phyloP scores from a whole-genome alignment of 2,797 vertebrate genomes.

The Psittacula echo region DNA sequence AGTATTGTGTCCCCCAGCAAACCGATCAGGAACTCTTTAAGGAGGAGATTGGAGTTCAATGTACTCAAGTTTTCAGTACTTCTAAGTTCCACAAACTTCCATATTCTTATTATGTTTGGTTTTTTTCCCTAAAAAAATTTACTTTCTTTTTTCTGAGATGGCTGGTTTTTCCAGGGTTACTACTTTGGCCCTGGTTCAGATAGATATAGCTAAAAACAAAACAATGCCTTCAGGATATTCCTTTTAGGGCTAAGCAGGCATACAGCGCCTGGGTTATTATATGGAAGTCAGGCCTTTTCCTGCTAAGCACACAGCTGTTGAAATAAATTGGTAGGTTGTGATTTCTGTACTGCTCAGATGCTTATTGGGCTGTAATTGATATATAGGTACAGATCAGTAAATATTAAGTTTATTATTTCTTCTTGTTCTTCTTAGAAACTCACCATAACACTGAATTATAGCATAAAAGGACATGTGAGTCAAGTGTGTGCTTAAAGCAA shows the following conservation, averaged over 20 bases:
- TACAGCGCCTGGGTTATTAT: background rate
- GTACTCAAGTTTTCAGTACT: background rate
- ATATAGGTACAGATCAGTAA: background rate
- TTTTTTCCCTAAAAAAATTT: background rate
- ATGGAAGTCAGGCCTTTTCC: background rate
- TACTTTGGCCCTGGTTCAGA: background rate
- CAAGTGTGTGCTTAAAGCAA: background rate
- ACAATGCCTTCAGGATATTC: background rate
- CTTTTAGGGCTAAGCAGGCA: background rate
- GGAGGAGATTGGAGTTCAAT: background rate
- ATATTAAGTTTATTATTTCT: background rate
- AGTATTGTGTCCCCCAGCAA: background rate
- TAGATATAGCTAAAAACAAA: background rate
- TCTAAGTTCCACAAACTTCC: background rate
- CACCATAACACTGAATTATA: background rate
- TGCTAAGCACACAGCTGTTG: background rate
- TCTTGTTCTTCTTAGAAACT: background rate
- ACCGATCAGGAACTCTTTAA: background rate
- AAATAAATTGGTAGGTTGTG: background rate
- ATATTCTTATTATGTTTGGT: rapidly evolving
- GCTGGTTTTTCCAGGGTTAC: background rate
- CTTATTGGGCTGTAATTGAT: background rate
- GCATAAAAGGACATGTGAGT: background rate
- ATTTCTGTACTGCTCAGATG: background rate
- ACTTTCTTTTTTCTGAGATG: background rate